Percentiles rank a stretch among this genome's conserved stretches.
Conservation (phyloP, 2,797 vertebrate genomes). For the Rhyacichthys aspro region DNA sequence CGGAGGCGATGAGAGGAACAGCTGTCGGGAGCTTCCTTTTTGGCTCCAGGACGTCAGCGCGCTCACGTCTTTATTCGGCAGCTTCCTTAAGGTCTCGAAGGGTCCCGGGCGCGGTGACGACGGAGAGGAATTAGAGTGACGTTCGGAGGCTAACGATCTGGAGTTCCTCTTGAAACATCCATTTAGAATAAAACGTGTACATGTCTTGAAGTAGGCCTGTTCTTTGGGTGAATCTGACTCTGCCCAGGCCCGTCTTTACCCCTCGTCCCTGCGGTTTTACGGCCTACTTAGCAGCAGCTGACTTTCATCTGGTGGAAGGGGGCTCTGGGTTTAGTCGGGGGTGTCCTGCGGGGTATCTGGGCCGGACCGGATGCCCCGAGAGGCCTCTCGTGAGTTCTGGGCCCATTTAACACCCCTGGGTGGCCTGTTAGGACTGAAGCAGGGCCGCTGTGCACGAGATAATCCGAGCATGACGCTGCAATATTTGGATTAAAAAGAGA, state of each 20-base stretch:
- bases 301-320: constrained; percentile 69
- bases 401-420: constrained; percentile 43
- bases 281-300: constrained; percentile 70
- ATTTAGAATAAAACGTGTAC: no score
- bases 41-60: constrained; percentile 17
- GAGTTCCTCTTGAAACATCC: constrained; percentile 3
- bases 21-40: constrained; percentile 71
- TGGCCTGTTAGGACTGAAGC: constrained; percentile 34
- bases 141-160: constrained; percentile 23
- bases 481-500: no score
- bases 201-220: no score
- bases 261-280: constrained; percentile 77
- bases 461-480: background rate
- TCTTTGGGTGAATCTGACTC: no score
- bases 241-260: constrained; percentile 37
- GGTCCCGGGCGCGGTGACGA: constrained; percentile 35
- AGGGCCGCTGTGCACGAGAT: constrained; percentile 2
- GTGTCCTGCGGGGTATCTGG: constrained; percentile 51
- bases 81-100: background rate
- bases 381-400: constrained; percentile 17
- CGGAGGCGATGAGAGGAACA: constrained; percentile 68
- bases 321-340: constrained; percentile 31
- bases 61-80: no score
- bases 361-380: constrained; percentile 45
- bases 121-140: constrained; percentile 32